Conservation (phyloP, 1,140 invertebrate genomes). For the Psix sp. region DNA sequence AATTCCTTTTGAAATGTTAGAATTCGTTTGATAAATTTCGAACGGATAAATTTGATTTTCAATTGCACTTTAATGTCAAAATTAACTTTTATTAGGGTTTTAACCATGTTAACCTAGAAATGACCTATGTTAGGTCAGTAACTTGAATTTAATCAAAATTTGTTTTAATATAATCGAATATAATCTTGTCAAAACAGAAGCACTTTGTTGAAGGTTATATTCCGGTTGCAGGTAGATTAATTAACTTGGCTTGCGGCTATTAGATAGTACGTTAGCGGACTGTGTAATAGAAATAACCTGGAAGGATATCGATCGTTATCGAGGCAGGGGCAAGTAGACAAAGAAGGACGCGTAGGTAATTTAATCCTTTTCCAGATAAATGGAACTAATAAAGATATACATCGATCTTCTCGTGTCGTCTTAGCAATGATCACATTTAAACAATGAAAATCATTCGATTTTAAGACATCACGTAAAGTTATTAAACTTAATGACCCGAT, state of each 20-base stretch:
- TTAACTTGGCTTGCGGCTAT: conserved; percentile 33
- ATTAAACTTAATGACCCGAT: too few species aligned
- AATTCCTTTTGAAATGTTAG: too few species aligned
- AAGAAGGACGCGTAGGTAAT: conserved; percentile 50
- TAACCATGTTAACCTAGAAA: too few species aligned
- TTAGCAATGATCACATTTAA: conserved; percentile 47
- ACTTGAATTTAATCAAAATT: too few species aligned
- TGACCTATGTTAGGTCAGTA: too few species aligned
- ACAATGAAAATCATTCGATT: conserved; percentile 41
- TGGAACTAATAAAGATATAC: conserved; percentile 50
- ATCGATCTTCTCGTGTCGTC: conserved; percentile 59
- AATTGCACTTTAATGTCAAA: too few species aligned
- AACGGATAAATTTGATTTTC: too few species aligned
- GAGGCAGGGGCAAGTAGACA: conserved; percentile 33
- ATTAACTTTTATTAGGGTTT: too few species aligned
- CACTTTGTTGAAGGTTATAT: conserved; percentile 2
- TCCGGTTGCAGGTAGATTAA: conserved; percentile 33
- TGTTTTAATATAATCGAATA: too few species aligned
- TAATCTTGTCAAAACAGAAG: conserved; percentile 7
- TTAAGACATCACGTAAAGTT: conserved; percentile 21
- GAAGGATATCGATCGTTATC: conserved; percentile 52
- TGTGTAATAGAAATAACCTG: conserved; percentile 52
- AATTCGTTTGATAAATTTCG: too few species aligned
- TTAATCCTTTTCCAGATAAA: conserved; percentile 59
- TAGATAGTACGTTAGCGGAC: conserved; percentile 42